Evolutionary conservation across 1,140 invertebrate genomes (phyloP), one percentile per base, ranked within the genome.

Genomic region (Drosophila nebulosa): DNA sequence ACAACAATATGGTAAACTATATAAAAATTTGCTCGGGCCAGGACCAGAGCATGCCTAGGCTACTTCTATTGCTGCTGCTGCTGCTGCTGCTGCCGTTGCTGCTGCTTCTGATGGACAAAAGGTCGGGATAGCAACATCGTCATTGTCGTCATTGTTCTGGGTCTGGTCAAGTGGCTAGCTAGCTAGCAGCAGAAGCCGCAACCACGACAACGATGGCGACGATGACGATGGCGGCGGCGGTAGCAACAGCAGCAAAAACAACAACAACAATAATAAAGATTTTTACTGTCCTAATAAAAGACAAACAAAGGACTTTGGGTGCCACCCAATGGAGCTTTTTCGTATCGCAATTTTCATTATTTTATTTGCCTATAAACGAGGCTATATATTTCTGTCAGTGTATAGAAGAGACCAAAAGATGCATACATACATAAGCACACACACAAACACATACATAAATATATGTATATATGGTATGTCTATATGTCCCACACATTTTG

Each of bases 331-430:
- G 58, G 52, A 76, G 72, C 72, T 77, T 86, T 81, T 68, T 79
- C 69, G 84, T 74, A 88, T 84, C 72, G 79, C 78, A 78, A 88
- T 90, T 90, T 89, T 74, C 89, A 90, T 90, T 90, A 90, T 89
- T 90, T 90, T 90, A 90, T 90, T 90, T 84, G 80, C 80, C 76
- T 77, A 90, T 90, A 90, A 90, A 90, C 81, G 77, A 68, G 86
- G 74, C 70, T 72, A 90, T 90, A 90, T 83, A 86, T 90, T 75
- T 57, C 68, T 68, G 78, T 64, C 62, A 84, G 74, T 81, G 78
- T 86, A 78, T 67, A 35, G 27, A 21, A 46, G 22, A n/a, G n/a
- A n/a, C n/a, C n/a, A n/a, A n/a, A n/a, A n/a, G n/a, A n/a, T 35
- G 27, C 46, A n/a, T n/a, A 52, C 32, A 30, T 35, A 26, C 26